phyloP scores from a whole-genome alignment of 2,113 vertebrate genomes.

The Sebastes schlegelii region DNA sequence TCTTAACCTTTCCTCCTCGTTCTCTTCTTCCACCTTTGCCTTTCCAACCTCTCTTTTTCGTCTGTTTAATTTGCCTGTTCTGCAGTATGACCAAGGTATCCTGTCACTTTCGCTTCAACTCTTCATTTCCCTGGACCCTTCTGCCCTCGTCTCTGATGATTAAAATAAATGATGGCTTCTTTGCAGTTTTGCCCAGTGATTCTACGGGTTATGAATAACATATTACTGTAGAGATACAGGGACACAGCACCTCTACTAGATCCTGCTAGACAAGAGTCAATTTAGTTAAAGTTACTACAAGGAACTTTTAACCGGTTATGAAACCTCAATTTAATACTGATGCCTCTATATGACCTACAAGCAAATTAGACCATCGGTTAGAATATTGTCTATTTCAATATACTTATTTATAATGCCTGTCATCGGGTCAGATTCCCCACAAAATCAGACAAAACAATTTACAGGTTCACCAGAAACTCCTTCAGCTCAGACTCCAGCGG shows the following conservation, averaged over 20 bases:
- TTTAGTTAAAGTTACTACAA: not conserved
- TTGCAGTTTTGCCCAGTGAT: slow-evolving; percentile 24
- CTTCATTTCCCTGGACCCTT: slow-evolving; percentile 26
- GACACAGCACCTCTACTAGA: not conserved
- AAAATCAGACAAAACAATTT: no score
- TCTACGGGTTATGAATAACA: slow-evolving; percentile 26
- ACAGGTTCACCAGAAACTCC: no score
- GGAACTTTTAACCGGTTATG: no score
- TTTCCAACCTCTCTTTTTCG: slow-evolving; percentile 34
- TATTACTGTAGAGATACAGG: slow-evolving; percentile 8
- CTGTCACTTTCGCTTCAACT: slow-evolving; percentile 19
- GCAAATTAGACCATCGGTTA: no score
- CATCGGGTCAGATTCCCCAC: no score
- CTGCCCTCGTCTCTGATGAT: slow-evolving; percentile 30
- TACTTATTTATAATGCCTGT: no score
- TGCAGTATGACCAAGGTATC: not conserved
- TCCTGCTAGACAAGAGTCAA: not conserved
- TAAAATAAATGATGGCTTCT: slow-evolving; percentile 24
- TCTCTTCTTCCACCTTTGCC: slow-evolving; percentile 21
- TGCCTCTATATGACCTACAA: no score
- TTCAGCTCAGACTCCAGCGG: no score
- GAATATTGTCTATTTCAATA: no score
- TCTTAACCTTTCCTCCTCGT: not conserved
- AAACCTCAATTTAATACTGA: no score
- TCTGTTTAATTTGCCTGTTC: slow-evolving; percentile 2